Percentiles rank a stretch among this genome's conserved stretches.
These are phyloP conservation scores for Eriocheir sinensis DNA, from an alignment of 1,140 invertebrate species.

Conservation along the genomic window DNA sequence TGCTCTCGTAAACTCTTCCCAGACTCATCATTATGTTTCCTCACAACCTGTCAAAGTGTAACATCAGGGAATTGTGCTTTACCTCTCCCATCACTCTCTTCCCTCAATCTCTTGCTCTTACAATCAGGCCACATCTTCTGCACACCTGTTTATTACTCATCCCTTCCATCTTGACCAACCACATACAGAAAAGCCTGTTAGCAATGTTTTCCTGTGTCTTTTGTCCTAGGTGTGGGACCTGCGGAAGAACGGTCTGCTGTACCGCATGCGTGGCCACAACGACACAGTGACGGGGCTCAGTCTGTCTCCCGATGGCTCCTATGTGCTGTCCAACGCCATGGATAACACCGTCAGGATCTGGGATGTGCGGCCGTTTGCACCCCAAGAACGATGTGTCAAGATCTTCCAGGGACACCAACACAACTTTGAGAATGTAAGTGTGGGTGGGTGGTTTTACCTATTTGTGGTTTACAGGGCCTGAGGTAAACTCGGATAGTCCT, in stretches of 20 bases:
- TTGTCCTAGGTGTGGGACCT: constrained; percentile 93
- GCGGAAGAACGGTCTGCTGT: constrained; percentile 93
- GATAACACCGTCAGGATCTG: constrained; percentile 92
- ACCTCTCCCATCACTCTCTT: no score
- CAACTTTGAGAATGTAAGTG: constrained; percentile 91
- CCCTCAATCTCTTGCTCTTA: no score
- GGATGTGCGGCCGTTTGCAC: constrained; percentile 88
- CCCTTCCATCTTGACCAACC: no score
- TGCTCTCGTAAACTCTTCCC: no score
- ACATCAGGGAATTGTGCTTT: no score
- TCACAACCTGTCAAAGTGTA: no score
- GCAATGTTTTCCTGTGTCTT: background rate
- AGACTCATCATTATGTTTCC: no score
- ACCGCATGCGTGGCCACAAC: constrained; percentile 93
- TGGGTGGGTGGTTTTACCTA: constrained; percentile 46
- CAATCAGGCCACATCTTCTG: no score
- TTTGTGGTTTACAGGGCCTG: no score
- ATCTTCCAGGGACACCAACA: constrained; percentile 97
- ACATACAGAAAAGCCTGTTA: no score
- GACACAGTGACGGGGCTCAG: constrained; percentile 97
- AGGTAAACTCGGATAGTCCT: no score
- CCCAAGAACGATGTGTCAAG: constrained; percentile 96
- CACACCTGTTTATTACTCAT: no score
- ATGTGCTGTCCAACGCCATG: constrained; percentile 98
- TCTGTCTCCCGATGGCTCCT: constrained; percentile 96